These are phyloP conservation scores for Mallotus villosus DNA, from an alignment of 2,797 vertebrate species.

Conservation along the genomic window DNA sequence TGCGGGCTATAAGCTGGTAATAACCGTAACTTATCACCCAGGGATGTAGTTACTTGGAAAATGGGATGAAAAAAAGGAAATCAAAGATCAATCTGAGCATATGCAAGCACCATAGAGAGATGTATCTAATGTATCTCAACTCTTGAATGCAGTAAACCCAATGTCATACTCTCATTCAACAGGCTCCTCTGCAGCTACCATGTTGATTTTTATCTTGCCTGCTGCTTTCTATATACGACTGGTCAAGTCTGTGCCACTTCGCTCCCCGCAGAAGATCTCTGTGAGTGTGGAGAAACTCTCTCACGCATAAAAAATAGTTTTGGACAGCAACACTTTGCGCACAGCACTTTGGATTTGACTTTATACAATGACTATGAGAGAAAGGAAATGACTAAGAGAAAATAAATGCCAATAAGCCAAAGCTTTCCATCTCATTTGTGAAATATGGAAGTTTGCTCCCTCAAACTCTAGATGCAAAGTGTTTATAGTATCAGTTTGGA, in stretches of 20 bases:
- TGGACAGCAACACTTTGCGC: background rate
- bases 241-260: conserved; percentile 85
- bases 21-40: too few relatives aligned
- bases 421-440: too few relatives aligned
- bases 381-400: background rate
- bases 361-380: background rate
- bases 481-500: too few relatives aligned
- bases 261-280: conserved; percentile 91
- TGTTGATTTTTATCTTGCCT: conserved; percentile 97
- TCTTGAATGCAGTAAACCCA: background rate
- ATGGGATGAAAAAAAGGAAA: too few relatives aligned
- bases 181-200: conserved; percentile 95
- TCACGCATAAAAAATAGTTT: background rate
- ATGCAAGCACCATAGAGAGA: too few relatives aligned
- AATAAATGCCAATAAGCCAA: too few relatives aligned
- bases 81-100: too few relatives aligned
- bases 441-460: too few relatives aligned
- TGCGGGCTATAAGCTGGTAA: too few relatives aligned
- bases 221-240: conserved; percentile 91
- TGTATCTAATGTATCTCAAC: background rate
- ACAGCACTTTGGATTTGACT: background rate
- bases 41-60: too few relatives aligned
- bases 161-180: conserved; percentile 18
- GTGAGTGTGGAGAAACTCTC: conserved; percentile 70
- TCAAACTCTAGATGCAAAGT: too few relatives aligned